Percentiles rank a stretch among this genome's conserved stretches.
Evolutionary conservation across 1,140 invertebrate genomes (phyloP).

Genomic region (Xylocopa sonorina): DNA sequence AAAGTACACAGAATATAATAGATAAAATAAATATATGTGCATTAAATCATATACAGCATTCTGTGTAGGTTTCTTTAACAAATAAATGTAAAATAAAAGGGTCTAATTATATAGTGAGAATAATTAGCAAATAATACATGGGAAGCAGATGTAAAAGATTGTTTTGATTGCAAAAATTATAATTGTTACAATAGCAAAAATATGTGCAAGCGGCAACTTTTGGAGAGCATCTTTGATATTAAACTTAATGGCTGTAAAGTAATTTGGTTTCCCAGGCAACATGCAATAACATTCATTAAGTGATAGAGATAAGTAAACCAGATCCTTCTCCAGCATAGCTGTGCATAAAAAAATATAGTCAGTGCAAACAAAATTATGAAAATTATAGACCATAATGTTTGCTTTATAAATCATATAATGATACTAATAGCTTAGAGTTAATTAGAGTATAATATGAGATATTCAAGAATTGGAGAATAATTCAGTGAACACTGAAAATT

Average conservation of each 20-base stretch:
- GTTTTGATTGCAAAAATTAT: slow-evolving; percentile 15
- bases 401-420: slow-evolving; percentile 9
- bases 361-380: slow-evolving; percentile 23
- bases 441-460: slow-evolving; percentile 6
- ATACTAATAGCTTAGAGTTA: neutral
- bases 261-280: slow-evolving; percentile 41
- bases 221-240: slow-evolving; percentile 15
- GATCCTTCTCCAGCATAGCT: slow-evolving; percentile 34
- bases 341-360: neutral
- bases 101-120: neutral
- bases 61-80: neutral
- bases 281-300: slow-evolving; percentile 62
- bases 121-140: slow-evolving; percentile 4
- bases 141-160: slow-evolving; percentile 22
- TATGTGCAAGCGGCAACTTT: slow-evolving; percentile 52
- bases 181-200: slow-evolving; percentile 39
- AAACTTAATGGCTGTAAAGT: slow-evolving; percentile 42
- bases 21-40: slow-evolving; percentile 18
- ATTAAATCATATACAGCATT: slow-evolving; percentile 2
- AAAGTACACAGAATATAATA: neutral
- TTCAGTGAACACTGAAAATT: slow-evolving; percentile 71
- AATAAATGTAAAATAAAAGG: neutral
- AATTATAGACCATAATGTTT: slow-evolving; percentile 14
- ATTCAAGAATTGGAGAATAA: slow-evolving; percentile 3
- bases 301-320: slow-evolving; percentile 31